These are phyloP conservation scores for Danionella dracula DNA, from an alignment of 2,797 vertebrate species.

Conservation along the genomic window DNA sequence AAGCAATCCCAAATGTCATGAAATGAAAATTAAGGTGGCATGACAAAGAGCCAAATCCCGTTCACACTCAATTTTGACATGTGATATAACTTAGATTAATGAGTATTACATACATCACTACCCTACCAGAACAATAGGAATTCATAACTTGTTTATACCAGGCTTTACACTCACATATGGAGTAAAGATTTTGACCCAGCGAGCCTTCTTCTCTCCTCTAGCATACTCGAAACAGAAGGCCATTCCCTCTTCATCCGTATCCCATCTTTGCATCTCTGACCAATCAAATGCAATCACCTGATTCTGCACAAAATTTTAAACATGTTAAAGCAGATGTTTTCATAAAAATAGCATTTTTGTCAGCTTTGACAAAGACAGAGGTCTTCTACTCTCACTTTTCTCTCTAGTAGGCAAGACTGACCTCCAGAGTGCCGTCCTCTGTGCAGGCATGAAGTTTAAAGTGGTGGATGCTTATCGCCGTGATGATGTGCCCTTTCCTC, in stretches of 20 bases:
- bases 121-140: no score
- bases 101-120: no score
- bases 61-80: no score
- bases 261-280: conserved; percentile 97
- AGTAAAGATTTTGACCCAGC: conserved; percentile 98
- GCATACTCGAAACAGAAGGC: conserved; percentile 96
- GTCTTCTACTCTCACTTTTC: no score
- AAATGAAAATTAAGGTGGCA: no score
- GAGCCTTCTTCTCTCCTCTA: conserved; percentile 92
- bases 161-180: conserved; percentile 80
- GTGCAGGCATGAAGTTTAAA: conserved; percentile 95
- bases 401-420: background rate
- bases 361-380: no score
- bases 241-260: conserved; percentile 95
- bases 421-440: conserved; percentile 90
- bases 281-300: conserved; percentile 95
- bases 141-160: no score
- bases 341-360: no score
- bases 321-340: no score
- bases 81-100: no score
- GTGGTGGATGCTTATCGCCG: conserved; percentile 90
- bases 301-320: conserved; percentile 74
- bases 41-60: no score
- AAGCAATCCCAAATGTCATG: no score
- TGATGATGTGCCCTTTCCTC: conserved; percentile 89